Base-by-base conservation (phyloP, 2,888 invertebrate species). In the Mesodorylaimus sp. region DNA sequence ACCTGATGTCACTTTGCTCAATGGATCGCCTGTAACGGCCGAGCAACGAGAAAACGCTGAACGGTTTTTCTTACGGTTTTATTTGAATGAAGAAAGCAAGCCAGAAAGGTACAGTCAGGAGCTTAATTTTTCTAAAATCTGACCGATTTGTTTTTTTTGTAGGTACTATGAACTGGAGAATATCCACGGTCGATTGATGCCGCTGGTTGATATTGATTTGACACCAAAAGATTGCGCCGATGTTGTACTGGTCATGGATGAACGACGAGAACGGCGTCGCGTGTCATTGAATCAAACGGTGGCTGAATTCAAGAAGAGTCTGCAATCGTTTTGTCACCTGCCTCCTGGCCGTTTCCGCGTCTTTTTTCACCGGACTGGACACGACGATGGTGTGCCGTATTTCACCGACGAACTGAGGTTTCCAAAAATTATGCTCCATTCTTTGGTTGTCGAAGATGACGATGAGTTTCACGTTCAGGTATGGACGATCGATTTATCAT, bases 21-120 rank as follows among this genome's bases (percentile, higher is more conserved):
- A 70, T 56, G 68, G 68, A 19, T 66, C 67, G 42, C 54, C 54
- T 21, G 58, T 70, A 21, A 53, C 58, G 23, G 59, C 57, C 1
- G 56, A 55, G 23, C 67, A 68, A 52, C 56, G 68, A 45, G 68
- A 66, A 48, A 64, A 66, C 50, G 65, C 67, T 16, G 70, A 70
- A 55, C 57, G 69, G 45, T 66, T 66, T 49, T 70, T 67, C 57
- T 63, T 70, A 27, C 56, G 70, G 47, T 59, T 63, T 43, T 70
- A 60, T 56, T 42, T 64, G 58, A 57, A 60, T 41, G 39, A 29
- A 3, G 47, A 46, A 19, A 50, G 57, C 1, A 62, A 61, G 54
- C 65, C 67, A 10, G 23, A 38, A 3, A 60, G 65, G 65, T 66
- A 26, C n/a, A n/a, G n/a, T 39, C 21, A 21, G n/a, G 16, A 7